Evolutionary conservation across 2,113 vertebrate genomes (phyloP).

Genomic region (Clarias gariepinus): DNA sequence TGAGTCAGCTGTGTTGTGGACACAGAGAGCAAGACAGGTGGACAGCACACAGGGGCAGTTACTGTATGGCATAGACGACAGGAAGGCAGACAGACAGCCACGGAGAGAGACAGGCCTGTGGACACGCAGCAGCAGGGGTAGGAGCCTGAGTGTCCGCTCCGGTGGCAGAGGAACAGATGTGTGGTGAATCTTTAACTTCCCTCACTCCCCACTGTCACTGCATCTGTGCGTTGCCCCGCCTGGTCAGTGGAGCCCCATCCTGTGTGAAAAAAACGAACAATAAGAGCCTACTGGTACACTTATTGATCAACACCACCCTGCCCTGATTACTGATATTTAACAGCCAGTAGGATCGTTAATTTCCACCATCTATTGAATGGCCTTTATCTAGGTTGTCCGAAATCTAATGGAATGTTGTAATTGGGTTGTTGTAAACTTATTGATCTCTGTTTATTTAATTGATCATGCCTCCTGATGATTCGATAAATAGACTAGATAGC

Average conservation of each 20-base stretch:
- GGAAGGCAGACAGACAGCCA: constrained; percentile 56
- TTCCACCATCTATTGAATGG: constrained; percentile 57
- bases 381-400: constrained; percentile 41
- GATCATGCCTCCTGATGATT: background rate
- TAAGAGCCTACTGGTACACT: constrained; percentile 67
- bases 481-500: background rate
- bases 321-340: constrained; percentile 66
- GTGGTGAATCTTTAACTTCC: constrained; percentile 77
- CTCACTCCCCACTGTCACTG: constrained; percentile 66
- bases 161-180: constrained; percentile 72
- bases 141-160: constrained; percentile 56
- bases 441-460: background rate
- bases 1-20: constrained; percentile 34
- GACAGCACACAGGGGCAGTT: constrained; percentile 45
- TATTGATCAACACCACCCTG: constrained; percentile 73
- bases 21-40: constrained; percentile 43
- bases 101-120: constrained; percentile 51
- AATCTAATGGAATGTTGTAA: background rate
- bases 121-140: constrained; percentile 56
- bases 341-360: constrained; percentile 71
- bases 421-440: background rate
- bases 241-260: constrained; percentile 59
- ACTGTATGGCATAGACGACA: constrained; percentile 64
- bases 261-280: constrained; percentile 60
- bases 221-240: constrained; percentile 70